A percentile compares a stretch with the other conserved stretches of the same genome.
phyloP scores from a whole-genome alignment of 2,888 invertebrate genomes.

The Pycnomerus fuliginosus region DNA sequence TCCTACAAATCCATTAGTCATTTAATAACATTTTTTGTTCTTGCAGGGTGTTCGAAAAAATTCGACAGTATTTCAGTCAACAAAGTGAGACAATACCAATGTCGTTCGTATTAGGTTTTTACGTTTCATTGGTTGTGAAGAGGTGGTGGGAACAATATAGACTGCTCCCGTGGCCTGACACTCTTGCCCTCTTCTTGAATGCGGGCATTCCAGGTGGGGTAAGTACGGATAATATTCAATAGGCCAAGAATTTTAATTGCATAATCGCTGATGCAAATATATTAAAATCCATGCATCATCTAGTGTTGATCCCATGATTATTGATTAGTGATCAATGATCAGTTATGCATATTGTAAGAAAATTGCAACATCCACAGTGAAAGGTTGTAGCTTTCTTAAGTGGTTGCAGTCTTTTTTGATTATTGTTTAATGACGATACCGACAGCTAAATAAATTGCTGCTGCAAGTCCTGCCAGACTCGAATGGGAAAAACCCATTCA shows the following conservation, averaged over 20 bases:
- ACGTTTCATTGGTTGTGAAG: conserved; percentile 87
- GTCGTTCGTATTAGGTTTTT: conserved; percentile 94
- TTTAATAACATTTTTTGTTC: conserved; percentile 25
- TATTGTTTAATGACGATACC: too few species aligned
- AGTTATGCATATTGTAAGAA: not conserved
- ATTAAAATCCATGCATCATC: too few species aligned
- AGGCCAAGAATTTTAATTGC: too few species aligned
- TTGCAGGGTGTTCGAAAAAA: conserved; percentile 83
- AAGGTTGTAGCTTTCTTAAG: conserved; percentile 1
- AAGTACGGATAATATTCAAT: conserved; percentile 57
- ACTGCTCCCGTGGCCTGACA: conserved; percentile 91
- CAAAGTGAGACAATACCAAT: conserved; percentile 90
- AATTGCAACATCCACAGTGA: not conserved
- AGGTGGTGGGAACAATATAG: conserved; percentile 97
- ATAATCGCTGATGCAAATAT: too few species aligned
- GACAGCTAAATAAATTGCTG: too few species aligned
- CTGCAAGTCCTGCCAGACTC: too few species aligned
- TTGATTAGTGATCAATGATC: not conserved
- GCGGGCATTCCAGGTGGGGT: conserved; percentile 90
- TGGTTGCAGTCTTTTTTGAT: too few species aligned
- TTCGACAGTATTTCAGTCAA: conserved; percentile 81
- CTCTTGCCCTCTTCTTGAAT: conserved; percentile 86
- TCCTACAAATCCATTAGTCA: too few species aligned
- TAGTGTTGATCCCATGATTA: not conserved
- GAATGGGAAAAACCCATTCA: too few species aligned